Percentiles rank a stretch among this genome's conserved stretches.
phyloP scores from a whole-genome alignment of 2,797 vertebrate species.

The Cuculus canorus region DNA sequence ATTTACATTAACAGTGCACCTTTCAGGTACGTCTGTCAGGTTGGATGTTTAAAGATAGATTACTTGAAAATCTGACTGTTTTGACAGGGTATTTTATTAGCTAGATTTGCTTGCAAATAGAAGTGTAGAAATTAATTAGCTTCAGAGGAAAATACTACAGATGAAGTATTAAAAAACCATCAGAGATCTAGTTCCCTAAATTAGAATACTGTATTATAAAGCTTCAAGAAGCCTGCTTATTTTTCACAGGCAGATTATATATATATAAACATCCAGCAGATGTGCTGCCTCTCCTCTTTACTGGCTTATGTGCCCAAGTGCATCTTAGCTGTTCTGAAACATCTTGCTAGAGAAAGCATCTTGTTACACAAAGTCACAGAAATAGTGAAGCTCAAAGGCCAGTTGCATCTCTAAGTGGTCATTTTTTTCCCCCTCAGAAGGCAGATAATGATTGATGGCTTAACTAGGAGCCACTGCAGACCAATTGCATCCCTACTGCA shows the following conservation, averaged over 20 bases:
- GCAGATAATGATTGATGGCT: background rate
- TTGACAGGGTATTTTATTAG: background rate
- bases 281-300: background rate
- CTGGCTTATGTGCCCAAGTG: background rate
- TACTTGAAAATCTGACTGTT: background rate
- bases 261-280: background rate
- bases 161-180: background rate
- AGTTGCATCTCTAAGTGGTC: background rate
- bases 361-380: background rate
- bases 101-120: slow-evolving; percentile 14
- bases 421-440: background rate
- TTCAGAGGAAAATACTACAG: slow-evolving; percentile 5
- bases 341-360: background rate
- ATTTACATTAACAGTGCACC: background rate
- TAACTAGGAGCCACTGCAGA: background rate
- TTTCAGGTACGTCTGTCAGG: background rate
- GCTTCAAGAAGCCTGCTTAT: background rate
- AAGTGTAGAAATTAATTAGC: slow-evolving; percentile 1
- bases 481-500: background rate
- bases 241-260: background rate
- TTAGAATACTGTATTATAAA: background rate
- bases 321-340: background rate
- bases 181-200: background rate
- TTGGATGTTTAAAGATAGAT: background rate
- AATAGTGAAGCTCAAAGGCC: background rate